Conservation (phyloP, 2,113 vertebrate species). For the Paratilapia polleni region DNA sequence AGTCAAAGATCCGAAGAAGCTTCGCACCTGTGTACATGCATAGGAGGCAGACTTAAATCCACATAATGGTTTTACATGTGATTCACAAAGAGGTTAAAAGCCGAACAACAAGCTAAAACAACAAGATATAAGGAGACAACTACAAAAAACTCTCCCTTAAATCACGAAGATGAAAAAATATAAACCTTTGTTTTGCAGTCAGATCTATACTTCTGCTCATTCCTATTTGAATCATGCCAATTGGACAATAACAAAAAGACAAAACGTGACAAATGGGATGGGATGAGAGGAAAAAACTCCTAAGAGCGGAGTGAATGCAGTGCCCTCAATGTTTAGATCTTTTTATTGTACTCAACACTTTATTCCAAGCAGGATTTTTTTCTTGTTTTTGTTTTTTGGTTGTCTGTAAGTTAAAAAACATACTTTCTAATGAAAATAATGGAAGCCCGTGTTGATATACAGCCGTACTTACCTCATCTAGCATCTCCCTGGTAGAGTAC, state of each 20-base stretch:
- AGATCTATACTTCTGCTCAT: background rate
- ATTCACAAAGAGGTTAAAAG: background rate
- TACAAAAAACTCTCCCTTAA: too few relatives aligned
- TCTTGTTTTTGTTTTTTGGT: background rate
- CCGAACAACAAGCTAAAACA: background rate
- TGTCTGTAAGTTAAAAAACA: accelerated
- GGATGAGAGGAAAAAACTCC: background rate
- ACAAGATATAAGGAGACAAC: background rate
- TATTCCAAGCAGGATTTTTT: background rate
- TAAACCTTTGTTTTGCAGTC: background rate
- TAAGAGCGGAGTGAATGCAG: background rate
- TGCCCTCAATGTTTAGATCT: background rate
- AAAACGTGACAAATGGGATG: background rate
- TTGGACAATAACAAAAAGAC: background rate
- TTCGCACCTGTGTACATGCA: conserved; percentile 76
- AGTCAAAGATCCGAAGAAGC: conserved; percentile 85
- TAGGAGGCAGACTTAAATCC: background rate
- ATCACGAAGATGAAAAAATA: background rate
- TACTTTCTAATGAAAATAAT: background rate
- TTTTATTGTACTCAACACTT: too few relatives aligned
- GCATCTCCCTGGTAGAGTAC: conserved; percentile 85
- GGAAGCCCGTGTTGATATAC: background rate
- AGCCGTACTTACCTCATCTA: conserved; percentile 81
- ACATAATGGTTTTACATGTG: background rate
- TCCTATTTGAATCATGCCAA: background rate